Percentiles rank a stretch among this genome's conserved stretches.
Evolutionary conservation across 1,140 invertebrate species (phyloP).

Genomic region (Drosophila elegans): DNA sequence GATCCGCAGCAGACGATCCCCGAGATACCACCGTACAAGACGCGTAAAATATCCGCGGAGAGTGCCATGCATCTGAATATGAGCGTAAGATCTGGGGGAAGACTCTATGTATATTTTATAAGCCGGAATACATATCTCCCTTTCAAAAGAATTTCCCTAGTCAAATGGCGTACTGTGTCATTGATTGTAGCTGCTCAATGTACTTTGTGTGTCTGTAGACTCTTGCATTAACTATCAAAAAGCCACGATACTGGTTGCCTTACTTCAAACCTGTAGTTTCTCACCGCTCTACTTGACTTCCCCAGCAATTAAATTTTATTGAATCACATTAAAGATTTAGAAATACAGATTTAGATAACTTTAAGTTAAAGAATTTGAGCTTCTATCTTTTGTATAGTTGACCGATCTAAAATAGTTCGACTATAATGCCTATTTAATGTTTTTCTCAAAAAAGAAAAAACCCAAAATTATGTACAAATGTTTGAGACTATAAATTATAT

Average conservation of each 20-base stretch:
- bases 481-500: too few relatives aligned
- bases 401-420: too few relatives aligned
- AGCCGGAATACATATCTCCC: background rate
- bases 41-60: slow-evolving; percentile 86
- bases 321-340: too few relatives aligned
- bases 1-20: slow-evolving; percentile 80
- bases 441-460: too few relatives aligned
- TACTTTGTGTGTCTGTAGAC: slow-evolving; percentile 38
- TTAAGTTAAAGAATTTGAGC: too few relatives aligned
- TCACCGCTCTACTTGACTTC: slow-evolving; percentile 1
- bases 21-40: slow-evolving; percentile 86
- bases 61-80: slow-evolving; percentile 79
- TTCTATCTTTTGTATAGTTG: too few relatives aligned
- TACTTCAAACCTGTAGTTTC: background rate
- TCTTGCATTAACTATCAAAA: slow-evolving; percentile 13
- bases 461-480: too few relatives aligned
- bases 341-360: too few relatives aligned
- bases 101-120: slow-evolving; percentile 8
- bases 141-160: slow-evolving; percentile 34
- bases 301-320: background rate
- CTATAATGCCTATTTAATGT: too few relatives aligned
- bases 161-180: slow-evolving; percentile 8
- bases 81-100: slow-evolving; percentile 67
- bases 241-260: slow-evolving; percentile 15
- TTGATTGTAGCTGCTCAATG: slow-evolving; percentile 46